Conservation (phyloP, 2,888 invertebrate genomes). For the Stenichneumon culpator region DNA sequence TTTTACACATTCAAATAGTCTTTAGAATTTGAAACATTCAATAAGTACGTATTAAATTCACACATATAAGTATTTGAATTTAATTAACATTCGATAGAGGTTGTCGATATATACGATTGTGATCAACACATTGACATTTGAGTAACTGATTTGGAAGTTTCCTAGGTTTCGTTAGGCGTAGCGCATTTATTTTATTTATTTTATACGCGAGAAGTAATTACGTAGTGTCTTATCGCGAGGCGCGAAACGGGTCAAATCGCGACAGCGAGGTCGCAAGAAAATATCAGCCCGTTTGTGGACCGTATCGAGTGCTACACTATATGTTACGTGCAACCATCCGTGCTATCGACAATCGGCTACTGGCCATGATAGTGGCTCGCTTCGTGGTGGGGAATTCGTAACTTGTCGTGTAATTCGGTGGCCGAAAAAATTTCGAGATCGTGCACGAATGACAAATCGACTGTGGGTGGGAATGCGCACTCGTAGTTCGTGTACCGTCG, state of each 20-base stretch:
- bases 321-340: not conserved
- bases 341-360: not conserved
- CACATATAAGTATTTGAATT: too few relatives aligned
- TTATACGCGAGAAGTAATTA: constrained; percentile 22
- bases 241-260: constrained; percentile 26
- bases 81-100: too few relatives aligned
- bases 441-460: not conserved
- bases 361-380: constrained; percentile 20
- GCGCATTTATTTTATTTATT: constrained; percentile 6
- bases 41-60: too few relatives aligned
- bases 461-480: not conserved
- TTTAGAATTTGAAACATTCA: too few relatives aligned
- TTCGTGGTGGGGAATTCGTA: too few relatives aligned
- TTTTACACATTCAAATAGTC: too few relatives aligned
- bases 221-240: constrained; percentile 27
- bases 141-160: too few relatives aligned
- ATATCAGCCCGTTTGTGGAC: constrained; percentile 5
- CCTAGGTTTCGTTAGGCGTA: too few relatives aligned
- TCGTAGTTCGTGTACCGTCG: constrained; percentile 13
- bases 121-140: too few relatives aligned
- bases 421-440: constrained; percentile 9
- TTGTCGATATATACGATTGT: too few relatives aligned
- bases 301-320: not conserved
- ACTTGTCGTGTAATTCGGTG: not conserved
- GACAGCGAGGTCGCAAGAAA: not conserved